phyloP scores from a whole-genome alignment of 2,888 invertebrate species.

The Nezara viridula region DNA sequence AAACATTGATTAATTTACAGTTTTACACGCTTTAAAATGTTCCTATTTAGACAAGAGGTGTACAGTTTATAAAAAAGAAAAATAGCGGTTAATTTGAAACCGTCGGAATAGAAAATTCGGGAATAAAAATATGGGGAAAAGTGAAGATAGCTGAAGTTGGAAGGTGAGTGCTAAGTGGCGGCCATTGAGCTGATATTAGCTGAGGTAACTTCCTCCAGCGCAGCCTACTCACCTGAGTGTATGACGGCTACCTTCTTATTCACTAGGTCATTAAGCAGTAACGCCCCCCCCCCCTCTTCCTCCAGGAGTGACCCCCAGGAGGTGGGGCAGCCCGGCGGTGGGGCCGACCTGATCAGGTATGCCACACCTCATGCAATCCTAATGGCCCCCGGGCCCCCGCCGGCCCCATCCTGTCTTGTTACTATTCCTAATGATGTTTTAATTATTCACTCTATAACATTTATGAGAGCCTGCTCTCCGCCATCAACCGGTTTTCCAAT shows the following conservation, averaged over 20 bases:
- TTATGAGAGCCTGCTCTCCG: not conserved
- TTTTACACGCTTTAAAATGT: too few relatives aligned
- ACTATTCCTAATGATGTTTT: conserved; percentile 31
- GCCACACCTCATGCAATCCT: not conserved
- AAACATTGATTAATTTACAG: too few relatives aligned
- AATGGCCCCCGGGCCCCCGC: not conserved
- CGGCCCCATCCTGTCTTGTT: not conserved
- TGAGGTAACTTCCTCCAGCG: not conserved
- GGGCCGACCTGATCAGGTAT: not conserved
- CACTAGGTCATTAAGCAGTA: not conserved
- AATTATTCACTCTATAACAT: conserved; percentile 1
- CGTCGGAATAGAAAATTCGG: too few relatives aligned
- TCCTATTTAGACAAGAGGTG: too few relatives aligned
- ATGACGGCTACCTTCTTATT: conserved; percentile 15
- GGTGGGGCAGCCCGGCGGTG: not conserved
- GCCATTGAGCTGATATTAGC: not conserved
- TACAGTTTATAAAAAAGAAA: too few relatives aligned
- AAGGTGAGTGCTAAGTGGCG: not conserved
- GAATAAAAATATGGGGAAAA: too few relatives aligned
- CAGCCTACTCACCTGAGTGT: not conserved
- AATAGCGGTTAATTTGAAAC: too few relatives aligned
- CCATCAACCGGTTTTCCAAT: not conserved
- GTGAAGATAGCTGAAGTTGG: not conserved
- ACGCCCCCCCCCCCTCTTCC: too few relatives aligned
- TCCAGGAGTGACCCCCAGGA: not conserved